Conservation (phyloP, 2,113 vertebrate genomes). For the Neogale vison region DNA sequence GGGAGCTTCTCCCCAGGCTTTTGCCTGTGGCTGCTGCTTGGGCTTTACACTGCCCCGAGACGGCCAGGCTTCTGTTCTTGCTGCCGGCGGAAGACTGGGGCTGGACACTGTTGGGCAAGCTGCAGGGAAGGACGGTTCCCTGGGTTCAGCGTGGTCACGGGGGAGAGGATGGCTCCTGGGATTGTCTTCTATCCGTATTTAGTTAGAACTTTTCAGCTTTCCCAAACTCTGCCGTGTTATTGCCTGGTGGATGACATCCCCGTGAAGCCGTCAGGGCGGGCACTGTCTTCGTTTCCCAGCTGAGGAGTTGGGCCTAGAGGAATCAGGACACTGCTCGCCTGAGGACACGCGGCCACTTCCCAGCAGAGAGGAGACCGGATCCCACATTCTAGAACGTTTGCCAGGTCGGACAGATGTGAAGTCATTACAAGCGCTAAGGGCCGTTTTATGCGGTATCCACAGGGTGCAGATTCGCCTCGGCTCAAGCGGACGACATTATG, state of each 20-base stretch:
- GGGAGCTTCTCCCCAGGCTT: neutral
- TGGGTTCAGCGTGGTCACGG: neutral
- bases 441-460: neutral
- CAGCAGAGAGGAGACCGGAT: neutral
- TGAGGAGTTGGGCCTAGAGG: neutral
- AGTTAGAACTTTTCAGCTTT: neutral
- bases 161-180: neutral
- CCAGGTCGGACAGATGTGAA: neutral
- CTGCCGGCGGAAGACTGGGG: neutral
- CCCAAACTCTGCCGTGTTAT: neutral
- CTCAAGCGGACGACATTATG: neutral
- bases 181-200: neutral
- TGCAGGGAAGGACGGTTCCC: neutral
- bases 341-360: neutral
- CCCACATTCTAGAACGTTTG: neutral
- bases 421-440: neutral
- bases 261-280: neutral
- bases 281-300: neutral
- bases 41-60: neutral
- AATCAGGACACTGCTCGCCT: neutral
- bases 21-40: fast-evolving
- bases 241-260: neutral
- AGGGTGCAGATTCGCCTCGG: neutral
- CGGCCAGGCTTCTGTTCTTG: neutral
- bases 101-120: neutral